These are phyloP conservation scores for Phalloptychus januarius DNA, from an alignment of 2,797 vertebrate species.

Conservation along the genomic window DNA sequence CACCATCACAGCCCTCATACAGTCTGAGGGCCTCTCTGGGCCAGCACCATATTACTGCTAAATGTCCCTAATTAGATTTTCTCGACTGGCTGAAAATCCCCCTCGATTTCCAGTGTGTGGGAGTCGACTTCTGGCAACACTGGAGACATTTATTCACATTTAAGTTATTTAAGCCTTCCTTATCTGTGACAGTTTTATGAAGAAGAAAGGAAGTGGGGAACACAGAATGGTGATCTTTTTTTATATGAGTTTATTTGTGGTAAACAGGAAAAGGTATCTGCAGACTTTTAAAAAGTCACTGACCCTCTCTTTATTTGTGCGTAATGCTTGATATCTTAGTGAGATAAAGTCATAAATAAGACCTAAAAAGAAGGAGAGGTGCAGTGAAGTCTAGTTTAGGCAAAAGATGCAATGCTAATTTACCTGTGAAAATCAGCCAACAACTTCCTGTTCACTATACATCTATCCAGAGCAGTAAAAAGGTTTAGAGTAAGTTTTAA, in stretches of 20 bases:
- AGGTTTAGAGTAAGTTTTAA: background rate
- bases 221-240: background rate
- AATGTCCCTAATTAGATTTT: conserved; percentile 73
- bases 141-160: conserved; percentile 66
- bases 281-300: conserved; percentile 14
- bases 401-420: background rate
- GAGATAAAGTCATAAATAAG: conserved; percentile 32
- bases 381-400: conserved; percentile 46
- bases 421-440: background rate
- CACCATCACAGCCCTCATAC: conserved; percentile 23
- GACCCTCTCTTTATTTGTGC: conserved; percentile 19
- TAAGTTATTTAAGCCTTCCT: conserved; percentile 64
- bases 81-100: conserved; percentile 65
- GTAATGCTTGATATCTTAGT: conserved; percentile 40
- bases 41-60: conserved; percentile 64
- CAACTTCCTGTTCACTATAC: background rate
- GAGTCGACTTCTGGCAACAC: conserved; percentile 58
- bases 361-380: conserved; percentile 39
- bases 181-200: conserved; percentile 51
- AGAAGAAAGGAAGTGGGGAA: conserved; percentile 8
- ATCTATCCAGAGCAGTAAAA: background rate
- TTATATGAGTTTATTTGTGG: background rate
- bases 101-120: conserved; percentile 48
- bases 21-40: conserved; percentile 43
- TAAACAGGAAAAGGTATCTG: conserved; percentile 19